phyloP scores from a whole-genome alignment of 1,140 invertebrate genomes.

The Drosophila repletoides region DNA sequence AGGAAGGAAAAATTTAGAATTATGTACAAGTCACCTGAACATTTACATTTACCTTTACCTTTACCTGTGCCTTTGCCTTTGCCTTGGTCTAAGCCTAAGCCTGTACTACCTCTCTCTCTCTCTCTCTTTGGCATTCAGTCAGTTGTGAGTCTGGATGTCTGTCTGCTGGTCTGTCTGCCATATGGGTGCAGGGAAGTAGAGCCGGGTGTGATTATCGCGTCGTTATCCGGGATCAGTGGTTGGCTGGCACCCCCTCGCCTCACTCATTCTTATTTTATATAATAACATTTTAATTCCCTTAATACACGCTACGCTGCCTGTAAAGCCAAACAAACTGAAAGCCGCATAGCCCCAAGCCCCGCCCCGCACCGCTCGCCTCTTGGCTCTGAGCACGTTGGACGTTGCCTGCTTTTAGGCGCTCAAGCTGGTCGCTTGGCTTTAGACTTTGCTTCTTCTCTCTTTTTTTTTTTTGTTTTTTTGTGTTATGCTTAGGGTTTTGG shows the following conservation, averaged over 20 bases:
- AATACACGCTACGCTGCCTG: slow-evolving; percentile 75
- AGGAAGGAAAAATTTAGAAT: slow-evolving; percentile 49
- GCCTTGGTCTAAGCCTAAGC: too few species aligned
- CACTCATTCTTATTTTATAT: slow-evolving; percentile 61
- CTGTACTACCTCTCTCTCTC: too few species aligned
- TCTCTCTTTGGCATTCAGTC: background rate
- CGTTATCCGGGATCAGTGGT: slow-evolving; percentile 78
- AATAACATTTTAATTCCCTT: slow-evolving; percentile 81
- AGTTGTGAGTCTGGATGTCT: background rate
- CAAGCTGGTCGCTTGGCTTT: slow-evolving; percentile 43
- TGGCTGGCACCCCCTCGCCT: slow-evolving; percentile 17
- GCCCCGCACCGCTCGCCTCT: background rate
- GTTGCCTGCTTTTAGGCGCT: slow-evolving; percentile 49
- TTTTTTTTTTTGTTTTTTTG: background rate
- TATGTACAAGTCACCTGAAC: slow-evolving; percentile 76
- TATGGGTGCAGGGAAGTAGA: slow-evolving; percentile 39
- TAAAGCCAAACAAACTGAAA: slow-evolving; percentile 68
- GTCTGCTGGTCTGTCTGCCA: slow-evolving; percentile 36
- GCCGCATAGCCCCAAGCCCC: too few species aligned
- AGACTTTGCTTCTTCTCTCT: slow-evolving; percentile 14
- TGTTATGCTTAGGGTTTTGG: slow-evolving; percentile 10
- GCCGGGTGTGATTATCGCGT: slow-evolving; percentile 74
- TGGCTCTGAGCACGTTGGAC: slow-evolving; percentile 22
- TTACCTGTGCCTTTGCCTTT: too few species aligned
- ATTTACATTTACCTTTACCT: too few species aligned